Conservation (phyloP, 2,113 vertebrate species). For the Apistogramma diplotaenia region DNA sequence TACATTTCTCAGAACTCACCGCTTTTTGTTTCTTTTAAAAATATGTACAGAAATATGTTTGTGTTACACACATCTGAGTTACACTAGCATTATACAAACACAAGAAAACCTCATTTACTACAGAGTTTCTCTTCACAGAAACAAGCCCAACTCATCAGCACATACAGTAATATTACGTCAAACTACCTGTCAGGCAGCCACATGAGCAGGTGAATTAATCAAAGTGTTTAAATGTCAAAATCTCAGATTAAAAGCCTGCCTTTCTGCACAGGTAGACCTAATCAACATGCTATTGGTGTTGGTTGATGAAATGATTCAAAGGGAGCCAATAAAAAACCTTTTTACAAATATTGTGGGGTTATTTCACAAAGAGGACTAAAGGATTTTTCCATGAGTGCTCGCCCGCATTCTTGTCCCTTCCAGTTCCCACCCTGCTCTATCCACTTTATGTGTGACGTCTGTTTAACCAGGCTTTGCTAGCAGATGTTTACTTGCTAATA, state of each 20-base stretch:
- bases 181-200: no score
- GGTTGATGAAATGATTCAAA: neutral
- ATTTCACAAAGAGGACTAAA: neutral
- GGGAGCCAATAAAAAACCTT: neutral
- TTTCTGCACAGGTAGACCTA: neutral
- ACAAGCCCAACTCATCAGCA: no score
- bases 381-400: neutral
- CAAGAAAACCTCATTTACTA: no score
- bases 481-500: slow-evolving; percentile 35
- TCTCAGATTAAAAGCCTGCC: neutral
- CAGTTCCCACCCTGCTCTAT: neutral
- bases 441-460: neutral
- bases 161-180: no score
- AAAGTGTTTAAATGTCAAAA: neutral
- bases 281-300: neutral
- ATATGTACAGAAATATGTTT: no score
- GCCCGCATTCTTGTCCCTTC: neutral
- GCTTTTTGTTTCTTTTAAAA: no score
- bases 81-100: no score
- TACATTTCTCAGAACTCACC: no score
- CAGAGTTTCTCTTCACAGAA: no score
- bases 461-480: slow-evolving; percentile 20
- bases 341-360: neutral
- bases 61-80: no score
- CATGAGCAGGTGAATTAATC: neutral